phyloP scores from a whole-genome alignment of 2,888 invertebrate genomes.

The Blastobasis adustella region DNA sequence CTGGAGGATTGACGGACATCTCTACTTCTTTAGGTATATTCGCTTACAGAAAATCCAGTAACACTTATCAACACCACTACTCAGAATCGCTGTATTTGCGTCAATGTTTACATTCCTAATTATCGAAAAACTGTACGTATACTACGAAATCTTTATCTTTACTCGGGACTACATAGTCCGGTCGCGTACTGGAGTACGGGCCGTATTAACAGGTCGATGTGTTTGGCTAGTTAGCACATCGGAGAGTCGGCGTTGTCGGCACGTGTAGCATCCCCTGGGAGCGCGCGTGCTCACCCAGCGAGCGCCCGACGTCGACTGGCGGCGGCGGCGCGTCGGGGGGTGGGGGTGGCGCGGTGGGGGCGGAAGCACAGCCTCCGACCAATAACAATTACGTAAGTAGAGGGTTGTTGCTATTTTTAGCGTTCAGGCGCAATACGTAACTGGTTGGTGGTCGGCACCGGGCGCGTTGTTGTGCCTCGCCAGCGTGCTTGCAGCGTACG shows the following conservation, averaged over 20 bases:
- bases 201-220: too few species aligned
- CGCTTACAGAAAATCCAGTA: not conserved
- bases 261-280: too few species aligned
- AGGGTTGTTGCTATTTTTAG: conserved; percentile 15
- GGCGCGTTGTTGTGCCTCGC: too few species aligned
- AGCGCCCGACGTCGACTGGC: conserved; percentile 40
- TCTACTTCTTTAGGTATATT: conserved; percentile 11
- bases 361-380: conserved; percentile 62
- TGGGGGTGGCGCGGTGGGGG: conserved; percentile 26
- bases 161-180: too few species aligned
- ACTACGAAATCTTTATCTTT: too few species aligned
- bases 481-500: conserved; percentile 23
- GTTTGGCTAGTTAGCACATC: conserved; percentile 17
- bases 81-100: too few species aligned
- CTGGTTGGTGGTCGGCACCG: conserved; percentile 5
- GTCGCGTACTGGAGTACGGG: too few species aligned
- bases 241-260: conserved; percentile 13
- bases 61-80: not conserved
- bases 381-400: conserved; percentile 62
- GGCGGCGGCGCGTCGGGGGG: conserved; percentile 13
- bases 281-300: conserved; percentile 26
- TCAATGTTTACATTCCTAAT: too few species aligned
- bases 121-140: too few species aligned
- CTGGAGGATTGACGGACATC: conserved; percentile 43
- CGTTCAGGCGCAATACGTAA: not conserved